Evolutionary conservation across 2,113 vertebrate genomes (phyloP), one percentile per base, ranked within the genome.

Genomic region (Colius striatus): DNA sequence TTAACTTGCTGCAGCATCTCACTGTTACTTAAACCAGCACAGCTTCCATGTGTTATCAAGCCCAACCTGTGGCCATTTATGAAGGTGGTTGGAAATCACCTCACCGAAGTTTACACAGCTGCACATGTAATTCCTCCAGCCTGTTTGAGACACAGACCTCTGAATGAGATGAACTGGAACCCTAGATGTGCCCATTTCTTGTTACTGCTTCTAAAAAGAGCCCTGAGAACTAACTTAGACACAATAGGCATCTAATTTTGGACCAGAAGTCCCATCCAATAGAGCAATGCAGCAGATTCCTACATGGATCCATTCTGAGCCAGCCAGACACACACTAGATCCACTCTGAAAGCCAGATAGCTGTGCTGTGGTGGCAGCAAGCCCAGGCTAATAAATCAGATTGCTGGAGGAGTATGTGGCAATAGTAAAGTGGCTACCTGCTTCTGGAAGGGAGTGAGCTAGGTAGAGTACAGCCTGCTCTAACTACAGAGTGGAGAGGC

Each of bases 361-460:
- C 60, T 94, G 51, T 62, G 32, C 30, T 86, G 16, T 55, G 60
- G 43, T 71, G 86, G 86, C 88, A 93, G 22, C 68, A 86, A 86
- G 92, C 94, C 86, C 79, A 95, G 72, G 26, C 29, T 89, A 90
- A 86, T 71, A 86, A 93, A 77, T n/a, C 3, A 2, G 45, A 29
- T 54, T 92, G 79, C 71, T 83, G 72, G 75, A 95, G 75, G 79
- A 84, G 55, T 83, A 51, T 60, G 79, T 84, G 67, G 88, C 90
- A 95, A 77, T 80, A 86, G 71, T 67, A 84, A 86, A 81, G 60
- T 67, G 83, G 60, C 90, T 90, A 93, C 76, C 85, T 92, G 75
- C 53, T 94, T 83, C 63, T 94, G 88, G 50, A 90, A 82, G 45
- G 55, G 43, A 80, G 20, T 47, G 72, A 91, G 47, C 25, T 62